phyloP scores from a whole-genome alignment of 2,797 vertebrate genomes.

The Rousettus madagascariensis region DNA sequence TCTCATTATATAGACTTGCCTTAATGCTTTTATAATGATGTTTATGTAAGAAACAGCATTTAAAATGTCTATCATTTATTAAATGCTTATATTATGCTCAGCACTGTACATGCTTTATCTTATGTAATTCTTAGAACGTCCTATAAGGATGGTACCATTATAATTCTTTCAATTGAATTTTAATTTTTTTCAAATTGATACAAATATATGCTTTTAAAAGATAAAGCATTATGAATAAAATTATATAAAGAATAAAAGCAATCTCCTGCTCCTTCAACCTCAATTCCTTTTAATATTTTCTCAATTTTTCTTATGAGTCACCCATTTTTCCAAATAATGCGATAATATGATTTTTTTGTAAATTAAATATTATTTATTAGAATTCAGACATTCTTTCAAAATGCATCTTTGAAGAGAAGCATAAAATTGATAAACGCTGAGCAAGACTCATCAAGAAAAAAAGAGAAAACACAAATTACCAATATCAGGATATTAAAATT shows the following conservation, averaged over 20 bases:
- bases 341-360: background rate
- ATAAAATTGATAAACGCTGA: background rate
- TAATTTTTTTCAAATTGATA: conserved; percentile 41
- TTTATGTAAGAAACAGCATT: conserved; percentile 26
- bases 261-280: background rate
- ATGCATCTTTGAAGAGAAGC: background rate
- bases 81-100: conserved; percentile 29
- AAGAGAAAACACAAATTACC: background rate
- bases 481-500: background rate
- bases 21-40: conserved; percentile 67
- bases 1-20: conserved; percentile 56
- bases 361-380: background rate
- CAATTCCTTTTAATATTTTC: background rate
- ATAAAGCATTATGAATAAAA: background rate
- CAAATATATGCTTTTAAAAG: background rate
- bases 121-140: conserved; percentile 4
- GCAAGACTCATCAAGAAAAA: background rate
- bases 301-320: background rate
- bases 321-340: background rate
- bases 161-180: conserved; percentile 54
- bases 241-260: conserved; percentile 14
- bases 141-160: background rate
- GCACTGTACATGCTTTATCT: background rate
- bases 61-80: conserved; percentile 61
- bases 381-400: background rate